phyloP scores from a whole-genome alignment of 1,140 invertebrate genomes.

The Grapholita molesta region DNA sequence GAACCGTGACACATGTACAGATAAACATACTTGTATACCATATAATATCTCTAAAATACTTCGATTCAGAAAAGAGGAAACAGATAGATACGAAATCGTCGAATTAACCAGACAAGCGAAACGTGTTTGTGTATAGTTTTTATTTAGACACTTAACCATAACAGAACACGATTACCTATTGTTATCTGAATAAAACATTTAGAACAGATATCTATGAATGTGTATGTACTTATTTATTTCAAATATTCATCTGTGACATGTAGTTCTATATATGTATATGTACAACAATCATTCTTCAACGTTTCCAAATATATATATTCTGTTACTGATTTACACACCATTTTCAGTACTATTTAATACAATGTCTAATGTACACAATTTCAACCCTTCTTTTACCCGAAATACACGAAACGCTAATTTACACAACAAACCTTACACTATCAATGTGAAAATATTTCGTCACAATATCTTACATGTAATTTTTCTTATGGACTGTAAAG shows the following conservation, averaged over 20 bases:
- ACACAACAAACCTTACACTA: conserved; percentile 75
- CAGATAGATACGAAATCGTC: conserved; percentile 19
- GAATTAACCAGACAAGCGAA: conserved; percentile 55
- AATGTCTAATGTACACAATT: conserved; percentile 71
- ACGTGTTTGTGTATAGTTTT: conserved; percentile 61
- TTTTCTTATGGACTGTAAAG: conserved; percentile 70
- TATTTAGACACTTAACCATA: conserved; percentile 36
- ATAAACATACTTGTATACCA: not conserved
- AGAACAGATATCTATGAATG: conserved; percentile 57
- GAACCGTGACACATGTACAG: not conserved
- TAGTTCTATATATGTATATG: conserved; percentile 49
- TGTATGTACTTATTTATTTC: conserved; percentile 62
- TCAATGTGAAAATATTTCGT: conserved; percentile 75
- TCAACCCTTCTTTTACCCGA: conserved; percentile 67
- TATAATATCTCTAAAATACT: conserved; percentile 13
- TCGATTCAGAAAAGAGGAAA: conserved; percentile 26
- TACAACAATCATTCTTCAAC: conserved; percentile 72
- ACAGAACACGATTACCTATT: conserved; percentile 53
- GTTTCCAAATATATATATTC: conserved; percentile 74
- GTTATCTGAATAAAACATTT: conserved; percentile 53
- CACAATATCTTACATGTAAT: conserved; percentile 68
- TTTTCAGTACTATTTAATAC: conserved; percentile 69
- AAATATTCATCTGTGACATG: conserved; percentile 66
- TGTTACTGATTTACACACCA: conserved; percentile 67
- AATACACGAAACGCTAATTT: conserved; percentile 68